phyloP scores from a whole-genome alignment of 2,888 invertebrate genomes.

The Suillia variegata region DNA sequence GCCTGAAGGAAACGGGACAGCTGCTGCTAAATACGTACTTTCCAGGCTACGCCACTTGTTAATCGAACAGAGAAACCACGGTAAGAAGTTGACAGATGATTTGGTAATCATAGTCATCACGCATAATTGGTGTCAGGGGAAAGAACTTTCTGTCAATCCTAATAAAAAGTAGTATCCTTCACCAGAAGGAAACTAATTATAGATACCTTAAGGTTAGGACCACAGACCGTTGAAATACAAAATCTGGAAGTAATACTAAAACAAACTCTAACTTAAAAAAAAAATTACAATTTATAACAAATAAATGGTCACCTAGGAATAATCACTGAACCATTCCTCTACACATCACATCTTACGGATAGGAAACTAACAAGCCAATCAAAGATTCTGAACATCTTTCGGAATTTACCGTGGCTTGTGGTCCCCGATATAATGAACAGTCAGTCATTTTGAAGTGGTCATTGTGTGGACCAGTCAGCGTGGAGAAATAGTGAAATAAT shows the following conservation, averaged over 20 bases:
- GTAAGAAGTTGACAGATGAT: neutral
- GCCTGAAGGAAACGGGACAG: too few species aligned
- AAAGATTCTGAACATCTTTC: too few species aligned
- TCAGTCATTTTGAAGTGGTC: neutral
- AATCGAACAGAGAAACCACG: too few species aligned
- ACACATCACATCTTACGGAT: neutral
- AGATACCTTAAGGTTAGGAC: neutral
- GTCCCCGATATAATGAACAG: neutral
- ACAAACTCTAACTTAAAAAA: too few species aligned
- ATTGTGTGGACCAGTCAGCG: neutral
- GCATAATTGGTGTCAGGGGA: too few species aligned
- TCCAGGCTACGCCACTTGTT: too few species aligned
- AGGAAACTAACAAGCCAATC: neutral
- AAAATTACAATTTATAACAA: too few species aligned
- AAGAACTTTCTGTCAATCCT: neutral
- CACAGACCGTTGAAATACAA: too few species aligned
- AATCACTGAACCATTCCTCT: neutral
- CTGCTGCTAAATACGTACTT: too few species aligned
- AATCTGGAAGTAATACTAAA: too few species aligned
- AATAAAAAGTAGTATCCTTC: neutral
- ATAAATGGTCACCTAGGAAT: neutral
- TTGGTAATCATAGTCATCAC: neutral
- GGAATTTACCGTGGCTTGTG: too few species aligned
- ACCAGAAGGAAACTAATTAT: neutral
- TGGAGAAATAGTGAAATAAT: neutral